These are phyloP conservation scores for Atta cephalotes DNA, from an alignment of 1,140 invertebrate species.

Conservation along the genomic window DNA sequence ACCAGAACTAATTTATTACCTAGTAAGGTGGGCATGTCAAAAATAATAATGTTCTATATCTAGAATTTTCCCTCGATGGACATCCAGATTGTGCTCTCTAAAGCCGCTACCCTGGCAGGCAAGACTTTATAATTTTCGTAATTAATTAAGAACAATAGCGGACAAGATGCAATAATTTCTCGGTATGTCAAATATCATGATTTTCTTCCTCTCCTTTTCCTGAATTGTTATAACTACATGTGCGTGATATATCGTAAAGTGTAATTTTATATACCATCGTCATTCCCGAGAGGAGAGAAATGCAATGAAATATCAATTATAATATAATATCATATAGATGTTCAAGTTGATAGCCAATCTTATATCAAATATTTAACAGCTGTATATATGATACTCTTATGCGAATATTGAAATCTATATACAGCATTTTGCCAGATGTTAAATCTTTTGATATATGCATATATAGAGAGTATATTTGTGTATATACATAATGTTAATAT, in stretches of 20 bases:
- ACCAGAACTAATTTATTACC: background rate
- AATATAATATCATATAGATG: conserved; percentile 33
- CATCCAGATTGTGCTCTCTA: conserved; percentile 89
- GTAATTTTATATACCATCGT: conserved; percentile 25
- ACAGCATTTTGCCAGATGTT: conserved; percentile 40
- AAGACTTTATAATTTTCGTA: conserved; percentile 77
- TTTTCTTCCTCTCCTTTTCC: conserved; percentile 9
- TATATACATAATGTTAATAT: conserved; percentile 35
- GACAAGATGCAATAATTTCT: conserved; percentile 16
- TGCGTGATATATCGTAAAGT: conserved; percentile 3
- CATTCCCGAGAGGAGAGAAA: background rate
- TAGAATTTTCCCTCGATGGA: conserved; percentile 92
- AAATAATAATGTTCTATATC: conserved; percentile 69
- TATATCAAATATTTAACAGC: conserved; percentile 29
- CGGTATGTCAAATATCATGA: background rate
- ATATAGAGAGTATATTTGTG: conserved; percentile 17
- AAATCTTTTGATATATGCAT: conserved; percentile 52
- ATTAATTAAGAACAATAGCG: background rate
- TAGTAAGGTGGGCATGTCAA: background rate
- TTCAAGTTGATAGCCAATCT: background rate
- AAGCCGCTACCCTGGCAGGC: conserved; percentile 87
- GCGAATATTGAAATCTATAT: conserved; percentile 10
- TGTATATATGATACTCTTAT: background rate
- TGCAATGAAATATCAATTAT: conserved; percentile 41
- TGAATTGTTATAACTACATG: background rate